These are phyloP conservation scores for Mixornis gularis DNA, from an alignment of 2,113 vertebrate species.

Conservation along the genomic window DNA sequence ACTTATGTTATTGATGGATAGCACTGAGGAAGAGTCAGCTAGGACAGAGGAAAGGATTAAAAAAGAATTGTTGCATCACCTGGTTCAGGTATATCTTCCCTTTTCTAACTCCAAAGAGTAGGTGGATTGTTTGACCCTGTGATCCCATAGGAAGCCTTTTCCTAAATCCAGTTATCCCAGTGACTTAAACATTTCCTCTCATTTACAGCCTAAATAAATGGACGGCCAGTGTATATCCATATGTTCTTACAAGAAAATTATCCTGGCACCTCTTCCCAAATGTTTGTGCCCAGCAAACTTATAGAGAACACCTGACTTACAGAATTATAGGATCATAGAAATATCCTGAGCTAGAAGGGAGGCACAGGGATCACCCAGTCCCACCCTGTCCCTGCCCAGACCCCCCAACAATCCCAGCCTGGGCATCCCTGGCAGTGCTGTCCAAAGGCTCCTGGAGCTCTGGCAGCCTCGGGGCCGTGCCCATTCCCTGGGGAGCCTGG, in stretches of 20 bases:
- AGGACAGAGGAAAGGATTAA: not conserved
- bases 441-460: not conserved
- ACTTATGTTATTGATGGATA: not conserved
- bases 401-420: rapidly evolving
- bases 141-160: not conserved
- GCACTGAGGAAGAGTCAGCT: not conserved
- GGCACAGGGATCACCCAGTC: not conserved
- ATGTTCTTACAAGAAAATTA: not conserved
- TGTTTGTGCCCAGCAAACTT: not conserved
- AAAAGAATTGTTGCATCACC: not conserved
- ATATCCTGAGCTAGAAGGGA: not conserved
- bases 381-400: not conserved
- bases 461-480: not conserved
- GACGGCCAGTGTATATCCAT: not conserved
- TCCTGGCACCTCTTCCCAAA: not conserved
- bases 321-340: not conserved
- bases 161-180: not conserved
- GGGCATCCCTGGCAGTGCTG: not conserved
- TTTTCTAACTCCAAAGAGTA: not conserved
- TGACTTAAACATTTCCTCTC: not conserved
- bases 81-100: not conserved
- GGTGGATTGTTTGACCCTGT: not conserved
- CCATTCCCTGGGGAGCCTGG: not conserved
- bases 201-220: not conserved
- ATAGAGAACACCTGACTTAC: rapidly evolving